phyloP scores from a whole-genome alignment of 2,888 invertebrate genomes.

The Sarcophaga rosellei region DNA sequence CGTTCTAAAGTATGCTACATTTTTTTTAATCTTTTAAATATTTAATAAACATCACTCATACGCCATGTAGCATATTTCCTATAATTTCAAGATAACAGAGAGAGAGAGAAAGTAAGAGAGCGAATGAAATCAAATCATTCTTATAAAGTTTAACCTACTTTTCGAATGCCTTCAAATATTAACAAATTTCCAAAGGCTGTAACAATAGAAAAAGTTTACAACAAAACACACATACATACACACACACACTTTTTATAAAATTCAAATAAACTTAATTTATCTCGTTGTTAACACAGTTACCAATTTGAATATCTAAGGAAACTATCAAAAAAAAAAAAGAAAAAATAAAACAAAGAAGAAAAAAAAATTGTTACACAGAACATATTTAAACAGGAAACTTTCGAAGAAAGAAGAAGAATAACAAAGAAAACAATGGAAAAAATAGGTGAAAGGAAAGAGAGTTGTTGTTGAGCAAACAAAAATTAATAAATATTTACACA shows the following conservation, averaged over 20 bases:
- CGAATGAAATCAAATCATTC: not conserved
- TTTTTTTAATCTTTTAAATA: not conserved
- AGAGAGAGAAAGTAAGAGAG: not conserved
- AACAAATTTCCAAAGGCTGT: conserved; percentile 22
- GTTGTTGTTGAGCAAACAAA: conserved; percentile 9
- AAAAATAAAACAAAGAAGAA: conserved; percentile 13
- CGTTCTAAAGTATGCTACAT: not conserved
- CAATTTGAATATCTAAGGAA: conserved; percentile 41
- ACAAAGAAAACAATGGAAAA: conserved; percentile 1
- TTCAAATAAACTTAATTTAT: conserved; percentile 6
- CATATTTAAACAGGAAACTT: conserved; percentile 8
- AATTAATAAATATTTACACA: conserved; percentile 55
- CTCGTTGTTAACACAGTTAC: conserved; percentile 33
- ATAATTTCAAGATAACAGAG: no score
- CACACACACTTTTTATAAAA: not conserved
- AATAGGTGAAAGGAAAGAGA: not conserved
- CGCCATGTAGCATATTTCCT: not conserved
- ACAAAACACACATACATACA: not conserved
- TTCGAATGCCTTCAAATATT: not conserved
- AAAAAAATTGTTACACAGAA: not conserved
- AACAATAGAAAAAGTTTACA: conserved; percentile 3
- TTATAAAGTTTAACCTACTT: not conserved
- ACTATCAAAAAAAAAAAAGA: not conserved
- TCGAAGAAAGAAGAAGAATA: not conserved
- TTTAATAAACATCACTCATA: conserved; percentile 11